Base-by-base conservation (phyloP, 2,113 vertebrate genomes). In the Thymallus thymallus region DNA sequence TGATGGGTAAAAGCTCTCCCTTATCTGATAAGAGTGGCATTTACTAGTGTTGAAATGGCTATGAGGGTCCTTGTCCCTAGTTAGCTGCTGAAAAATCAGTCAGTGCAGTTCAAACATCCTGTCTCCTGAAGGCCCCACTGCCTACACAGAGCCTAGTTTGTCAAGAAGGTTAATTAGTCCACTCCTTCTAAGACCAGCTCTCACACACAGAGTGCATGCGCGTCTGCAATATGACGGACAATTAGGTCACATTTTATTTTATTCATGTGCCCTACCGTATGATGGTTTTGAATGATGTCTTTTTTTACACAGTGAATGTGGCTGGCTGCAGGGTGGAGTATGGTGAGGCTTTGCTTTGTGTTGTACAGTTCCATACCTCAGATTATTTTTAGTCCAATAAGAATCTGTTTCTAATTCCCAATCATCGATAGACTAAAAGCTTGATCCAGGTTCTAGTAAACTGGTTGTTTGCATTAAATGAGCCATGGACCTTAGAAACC, bases 131-230 rank as follows among this genome's bases (percentile, higher is more conserved):
- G 58, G 32, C 26, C 65, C 46, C 68, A 74, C 75, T 78, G 74
- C 62, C 66, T 72, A 67, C 73, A 88, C 70, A 88, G 79, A 79
- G 75, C 26, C 61, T 30, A 62, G 72, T 73, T 82, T 88, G 80
- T 86, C 74, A 60, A 74, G 72, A 76, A 35, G 82, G 76, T 79
- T 85, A 87, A 86, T 85, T 77, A 81, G 79, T 72, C 71, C 70
- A 60, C 75, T 79, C 67, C 68, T 67, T 67, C 66, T 78, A 75
- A 82, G 66, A 77, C 63, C 32, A 46, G 23, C 30, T 32, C 64
- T 35, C 18, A 67, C 20, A 35, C 29, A 67, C 30, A 18, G n/a
- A 66, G 3, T 9, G 22, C 20, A 22, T n/a, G 24, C 62, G 73
- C 81, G 56, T 74, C 75, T 79, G 55, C 26, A 26, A 26, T 26